Evolutionary conservation across 1,140 invertebrate genomes (phyloP), one percentile per base, ranked within the genome.

Genomic region (Temnothorax nylanderi): DNA sequence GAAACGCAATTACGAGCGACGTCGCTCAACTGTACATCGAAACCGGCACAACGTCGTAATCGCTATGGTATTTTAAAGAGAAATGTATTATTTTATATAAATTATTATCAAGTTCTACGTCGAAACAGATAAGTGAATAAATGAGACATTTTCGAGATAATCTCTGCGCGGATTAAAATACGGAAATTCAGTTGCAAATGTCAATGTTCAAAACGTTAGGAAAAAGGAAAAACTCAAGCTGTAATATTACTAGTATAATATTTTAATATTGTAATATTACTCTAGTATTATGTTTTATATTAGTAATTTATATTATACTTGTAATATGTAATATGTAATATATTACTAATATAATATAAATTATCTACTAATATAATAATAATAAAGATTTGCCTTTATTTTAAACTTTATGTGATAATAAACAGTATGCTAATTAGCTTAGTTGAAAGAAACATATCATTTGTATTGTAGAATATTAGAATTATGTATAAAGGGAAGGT

Each of bases 1-100:
- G 67, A 47, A 47, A 71, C 58, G 56, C 60, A 54, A 85, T 85
- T 64, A 77, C 62, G 16, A 65, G 21, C 47, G 41, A 74, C 80
- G 54, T 26, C 26, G n/a, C 26, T 1, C 26, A 26, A 26, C 26
- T 26, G 26, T 34, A 4, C 3, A 5, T 13, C 11, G 26, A 34
- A n/a, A 60, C 3, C 11, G 13, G 21, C 16, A n/a, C n/a, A 47
- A 11, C 47, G 18, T 49, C 10, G 34, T 26, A 26, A 44, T 76
- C 13, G 1, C 32, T 51, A 37, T 13, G 32, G 1, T 37, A 32
- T 62, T 60, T 56, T 18, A 13, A 47, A 77, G 5, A 11, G 6
- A 49, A 60, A 76, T n/a, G n/a, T 74, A 7, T 1, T 37, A 21
- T 37, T 26, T 26, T 49, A 26, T 47, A 69, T 49, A 69, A 67